A percentile compares a stretch with the other conserved stretches of the same genome.
Evolutionary conservation across 2,797 vertebrate species (phyloP).

Genomic region (Phoebastria nigripes): DNA sequence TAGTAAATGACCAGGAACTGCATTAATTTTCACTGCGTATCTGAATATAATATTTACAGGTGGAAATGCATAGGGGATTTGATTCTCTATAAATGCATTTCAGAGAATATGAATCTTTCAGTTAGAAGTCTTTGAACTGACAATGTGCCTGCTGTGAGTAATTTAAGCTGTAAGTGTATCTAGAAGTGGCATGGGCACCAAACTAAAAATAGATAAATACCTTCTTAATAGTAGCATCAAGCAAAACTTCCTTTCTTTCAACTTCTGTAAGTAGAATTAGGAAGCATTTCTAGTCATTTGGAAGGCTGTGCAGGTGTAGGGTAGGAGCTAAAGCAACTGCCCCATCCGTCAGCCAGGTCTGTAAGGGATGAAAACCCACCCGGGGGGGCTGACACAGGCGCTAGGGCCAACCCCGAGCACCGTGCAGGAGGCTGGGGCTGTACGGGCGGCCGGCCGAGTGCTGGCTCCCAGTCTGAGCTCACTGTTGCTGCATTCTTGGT

Average conservation of each 20-base stretch:
- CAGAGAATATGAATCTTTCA: not conserved
- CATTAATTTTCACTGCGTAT: not conserved
- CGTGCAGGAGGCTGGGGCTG: not conserved
- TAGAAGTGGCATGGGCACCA: not conserved
- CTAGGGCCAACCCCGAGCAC: not conserved
- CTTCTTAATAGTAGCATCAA: not conserved
- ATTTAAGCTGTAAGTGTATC: not conserved
- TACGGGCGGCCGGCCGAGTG: rapidly evolving
- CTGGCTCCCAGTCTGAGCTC: not conserved
- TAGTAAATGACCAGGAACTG: not conserved
- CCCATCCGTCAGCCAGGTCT: not conserved
- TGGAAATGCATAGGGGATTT: not conserved
- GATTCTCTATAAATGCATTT: not conserved
- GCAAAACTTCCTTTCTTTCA: not conserved
- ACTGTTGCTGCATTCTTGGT: not conserved
- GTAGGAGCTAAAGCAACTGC: not conserved
- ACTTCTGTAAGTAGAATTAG: not conserved
- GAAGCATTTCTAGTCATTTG: not conserved
- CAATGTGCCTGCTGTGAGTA: not conserved
- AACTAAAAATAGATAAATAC: not conserved
- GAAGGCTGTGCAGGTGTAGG: not conserved
- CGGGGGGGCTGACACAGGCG: rapidly evolving
- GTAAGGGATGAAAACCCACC: not conserved
- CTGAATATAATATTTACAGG: not conserved
- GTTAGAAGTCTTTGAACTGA: not conserved